Base-by-base conservation (phyloP, 2,797 vertebrate species). In the Anabas testudineus region DNA sequence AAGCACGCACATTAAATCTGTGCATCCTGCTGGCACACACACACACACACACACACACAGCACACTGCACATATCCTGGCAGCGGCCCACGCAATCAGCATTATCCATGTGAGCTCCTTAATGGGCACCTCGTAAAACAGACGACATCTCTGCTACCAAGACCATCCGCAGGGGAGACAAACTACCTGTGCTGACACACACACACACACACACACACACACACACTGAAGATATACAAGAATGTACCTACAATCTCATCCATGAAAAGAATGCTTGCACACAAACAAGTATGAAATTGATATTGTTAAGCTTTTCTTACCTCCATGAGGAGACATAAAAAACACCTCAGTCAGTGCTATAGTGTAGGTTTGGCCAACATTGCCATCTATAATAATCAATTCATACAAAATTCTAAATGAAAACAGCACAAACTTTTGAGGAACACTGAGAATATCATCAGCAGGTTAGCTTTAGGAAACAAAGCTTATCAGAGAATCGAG, bases 81-180 rank as follows among this genome's bases (percentile, higher is more conserved):
- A 82, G 87, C 64, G 10, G 82, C 71, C 70, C 71, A 65, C 71
- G 87, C 91, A 94, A 95, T 94, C 91, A 94, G 90, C 90, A 92
- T 94, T 93, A 94, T 91, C 91, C 90, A 89, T 93, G 93, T 92
- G 90, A 94, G 91, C 87, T 87, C 82, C 90, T 92, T 93, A 94
- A 95, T 94, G 92, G 94, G 92, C 82, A 83, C 70, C 88, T 92
- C 75, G 71, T 94, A 94, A 94, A 93, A 91, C 81, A 88, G 77
- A 87, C 82, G 89, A 93, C 92, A 92, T 91, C 85, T 85, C 85
- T 89, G 87, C 91, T 76, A 82, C 80, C 52, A 66, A 82, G 80
- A 85, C 65, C 81, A 82, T 86, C 89, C 74, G 82, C 73, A 62
- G 76, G 72, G 70, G 84, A 91, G 91, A 92, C 84, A 91, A 90